Evolutionary conservation across 2,888 invertebrate species (phyloP).

Genomic region (Listrodromus nycthemerus): DNA sequence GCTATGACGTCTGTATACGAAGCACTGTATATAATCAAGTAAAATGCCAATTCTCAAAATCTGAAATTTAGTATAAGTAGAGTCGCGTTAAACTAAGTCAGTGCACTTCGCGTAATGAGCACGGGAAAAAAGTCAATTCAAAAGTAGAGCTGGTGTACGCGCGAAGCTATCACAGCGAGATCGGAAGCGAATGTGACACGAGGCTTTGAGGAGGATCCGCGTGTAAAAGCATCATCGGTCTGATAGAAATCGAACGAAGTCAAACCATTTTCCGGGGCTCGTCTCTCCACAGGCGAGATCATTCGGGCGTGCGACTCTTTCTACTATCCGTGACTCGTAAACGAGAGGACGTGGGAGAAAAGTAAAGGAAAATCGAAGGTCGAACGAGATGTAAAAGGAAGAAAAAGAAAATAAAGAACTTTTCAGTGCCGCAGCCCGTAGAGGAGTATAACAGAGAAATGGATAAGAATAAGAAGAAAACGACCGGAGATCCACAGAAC

Average conservation of each 20-base stretch:
- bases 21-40: neutral
- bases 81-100: neutral
- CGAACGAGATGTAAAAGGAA: conserved; percentile 14
- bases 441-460: conserved; percentile 14
- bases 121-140: neutral
- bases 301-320: conserved; percentile 70
- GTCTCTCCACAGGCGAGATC: conserved; percentile 69
- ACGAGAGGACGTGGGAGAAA: conserved; percentile 72
- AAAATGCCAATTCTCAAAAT: neutral
- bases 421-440: conserved; percentile 1
- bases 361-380: conserved; percentile 55
- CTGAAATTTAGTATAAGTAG: neutral
- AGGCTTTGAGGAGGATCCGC: conserved; percentile 24
- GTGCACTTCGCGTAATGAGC: neutral
- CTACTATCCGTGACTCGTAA: conserved; percentile 75
- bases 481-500: conserved; percentile 41
- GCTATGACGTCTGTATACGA: neutral
- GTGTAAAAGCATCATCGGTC: conserved; percentile 41
- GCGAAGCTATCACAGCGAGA: neutral
- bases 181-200: conserved; percentile 27
- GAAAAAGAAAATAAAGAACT: conserved; percentile 52
- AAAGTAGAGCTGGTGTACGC: neutral
- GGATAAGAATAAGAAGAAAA: conserved; percentile 67
- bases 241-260: conserved; percentile 49
- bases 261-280: conserved; percentile 37